phyloP scores from a whole-genome alignment of 1,140 invertebrate genomes.

The Zaprionus camerounensis region DNA sequence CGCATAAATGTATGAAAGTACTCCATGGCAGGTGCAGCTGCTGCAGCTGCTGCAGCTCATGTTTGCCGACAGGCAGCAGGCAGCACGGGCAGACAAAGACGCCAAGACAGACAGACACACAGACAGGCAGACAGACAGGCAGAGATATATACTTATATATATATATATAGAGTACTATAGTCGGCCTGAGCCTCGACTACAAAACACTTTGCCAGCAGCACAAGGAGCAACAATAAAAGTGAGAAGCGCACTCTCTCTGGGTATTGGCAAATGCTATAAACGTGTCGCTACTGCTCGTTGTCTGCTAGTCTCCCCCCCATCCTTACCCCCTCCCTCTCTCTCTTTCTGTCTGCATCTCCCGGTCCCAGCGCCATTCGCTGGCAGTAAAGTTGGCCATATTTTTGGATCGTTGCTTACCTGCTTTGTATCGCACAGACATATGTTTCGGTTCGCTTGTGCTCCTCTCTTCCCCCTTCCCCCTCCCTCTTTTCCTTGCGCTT shows the following conservation, averaged over 20 bases:
- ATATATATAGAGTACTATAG: slow-evolving; percentile 44
- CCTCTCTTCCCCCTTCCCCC: background rate
- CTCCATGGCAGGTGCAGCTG: slow-evolving; percentile 58
- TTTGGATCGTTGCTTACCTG: slow-evolving; percentile 51
- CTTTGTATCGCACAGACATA: slow-evolving; percentile 29
- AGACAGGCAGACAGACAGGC: background rate
- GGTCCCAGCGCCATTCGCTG: slow-evolving; percentile 11
- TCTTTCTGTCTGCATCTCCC: background rate
- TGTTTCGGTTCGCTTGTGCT: slow-evolving; percentile 28
- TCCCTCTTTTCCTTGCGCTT: background rate
- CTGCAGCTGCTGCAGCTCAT: slow-evolving; percentile 56
- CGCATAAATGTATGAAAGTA: slow-evolving; percentile 65
- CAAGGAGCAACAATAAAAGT: slow-evolving; percentile 71
- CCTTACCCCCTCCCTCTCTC: background rate
- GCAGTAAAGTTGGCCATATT: slow-evolving; percentile 46
- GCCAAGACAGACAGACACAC: background rate
- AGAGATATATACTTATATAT: slow-evolving; percentile 52
- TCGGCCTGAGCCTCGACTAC: slow-evolving; percentile 38
- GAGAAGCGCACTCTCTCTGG: slow-evolving; percentile 65
- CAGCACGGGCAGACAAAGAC: background rate
- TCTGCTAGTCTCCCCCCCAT: background rate
- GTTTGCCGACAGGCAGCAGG: slow-evolving; percentile 64
- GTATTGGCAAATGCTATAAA: slow-evolving; percentile 79
- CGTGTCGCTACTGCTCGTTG: slow-evolving; percentile 46
- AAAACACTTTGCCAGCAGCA: slow-evolving; percentile 58